Percentiles rank a stretch among this genome's conserved stretches.
Conservation (phyloP, 2,113 vertebrate species). For the Artemisiospiza belli region DNA sequence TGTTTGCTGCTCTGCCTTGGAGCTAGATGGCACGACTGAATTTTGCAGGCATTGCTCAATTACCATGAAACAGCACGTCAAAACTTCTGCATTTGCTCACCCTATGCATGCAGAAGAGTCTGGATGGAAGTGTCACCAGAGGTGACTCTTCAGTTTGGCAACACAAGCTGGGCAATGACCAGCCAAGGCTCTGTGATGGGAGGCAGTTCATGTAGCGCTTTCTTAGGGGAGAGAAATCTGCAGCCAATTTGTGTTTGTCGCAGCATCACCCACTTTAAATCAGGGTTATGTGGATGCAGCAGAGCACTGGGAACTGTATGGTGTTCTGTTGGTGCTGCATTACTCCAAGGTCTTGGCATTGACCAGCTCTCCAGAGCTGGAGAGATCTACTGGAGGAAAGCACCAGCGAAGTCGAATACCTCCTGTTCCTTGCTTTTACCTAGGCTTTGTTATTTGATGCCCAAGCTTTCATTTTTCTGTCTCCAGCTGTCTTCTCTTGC, state of each 20-base stretch:
- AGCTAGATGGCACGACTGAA: neutral
- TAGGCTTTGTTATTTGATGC: neutral
- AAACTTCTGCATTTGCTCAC: neutral
- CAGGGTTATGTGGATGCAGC: neutral
- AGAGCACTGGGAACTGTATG: neutral
- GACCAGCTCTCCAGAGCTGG: neutral
- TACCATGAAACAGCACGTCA: neutral
- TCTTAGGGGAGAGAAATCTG: neutral
- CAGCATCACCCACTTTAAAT: neutral
- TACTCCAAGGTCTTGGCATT: neutral
- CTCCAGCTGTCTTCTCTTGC: neutral
- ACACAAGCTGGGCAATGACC: neutral
- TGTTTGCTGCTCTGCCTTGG: neutral
- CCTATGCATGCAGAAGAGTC: neutral
- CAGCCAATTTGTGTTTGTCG: neutral
- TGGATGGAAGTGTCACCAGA: neutral
- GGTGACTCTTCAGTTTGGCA: neutral
- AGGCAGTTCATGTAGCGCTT: neutral
- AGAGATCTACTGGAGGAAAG: neutral
- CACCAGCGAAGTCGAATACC: neutral
- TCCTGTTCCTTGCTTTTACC: neutral
- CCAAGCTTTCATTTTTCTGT: neutral
- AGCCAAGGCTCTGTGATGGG: neutral
- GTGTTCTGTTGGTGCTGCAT: neutral
- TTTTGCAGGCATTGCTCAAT: neutral